Base-by-base conservation (phyloP, 2,888 invertebrate genomes). In the Xylocampa areola region DNA sequence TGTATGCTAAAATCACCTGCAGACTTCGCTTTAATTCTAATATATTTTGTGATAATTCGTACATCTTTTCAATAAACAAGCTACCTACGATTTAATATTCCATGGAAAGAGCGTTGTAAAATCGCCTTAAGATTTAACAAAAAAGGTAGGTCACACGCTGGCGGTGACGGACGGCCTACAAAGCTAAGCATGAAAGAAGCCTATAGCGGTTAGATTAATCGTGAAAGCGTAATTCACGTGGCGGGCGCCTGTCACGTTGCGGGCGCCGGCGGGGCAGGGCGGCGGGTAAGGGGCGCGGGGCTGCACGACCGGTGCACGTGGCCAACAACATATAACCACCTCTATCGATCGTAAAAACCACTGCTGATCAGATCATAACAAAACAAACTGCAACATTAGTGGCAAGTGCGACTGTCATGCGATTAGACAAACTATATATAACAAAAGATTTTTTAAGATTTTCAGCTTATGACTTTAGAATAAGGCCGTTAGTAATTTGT, bases 231-330 rank as follows among this genome's bases (percentile, higher is more conserved):
- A 72, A 66, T 70, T 80, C 81, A 80, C 82, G 82, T 79, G 77
- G 73, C 65, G 44, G 44, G 44, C 32, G 54, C 23, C 69, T 76
- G 81, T 81, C 80, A 81, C 79, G 83, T 78, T 76, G 76, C 52
- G 72, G 72, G 54, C 39, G 54, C 41, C 39, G 29, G 40, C 21
- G 49, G 25, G 44, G 50, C 59, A n/a, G n/a, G n/a, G n/a, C n/a
- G n/a, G 59, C 40, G 52, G 43, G 23, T 41, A n/a, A n/a, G 6
- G 35, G 43, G 63, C 23, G 49, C 48, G 64, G 49, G 66, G 58
- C 48, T 74, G 80, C 77, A 79, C 64, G 68, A 57, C 52, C 58
- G 62, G 57, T 82, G 83, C 86, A 84, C 86, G 86, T 85, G 85
- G 69, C 77, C 54, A 36, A 59, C 54, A 14, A 36, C 58, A 51